phyloP scores from a whole-genome alignment of 2,797 vertebrate species.

The Buphagus erythrorhynchus region DNA sequence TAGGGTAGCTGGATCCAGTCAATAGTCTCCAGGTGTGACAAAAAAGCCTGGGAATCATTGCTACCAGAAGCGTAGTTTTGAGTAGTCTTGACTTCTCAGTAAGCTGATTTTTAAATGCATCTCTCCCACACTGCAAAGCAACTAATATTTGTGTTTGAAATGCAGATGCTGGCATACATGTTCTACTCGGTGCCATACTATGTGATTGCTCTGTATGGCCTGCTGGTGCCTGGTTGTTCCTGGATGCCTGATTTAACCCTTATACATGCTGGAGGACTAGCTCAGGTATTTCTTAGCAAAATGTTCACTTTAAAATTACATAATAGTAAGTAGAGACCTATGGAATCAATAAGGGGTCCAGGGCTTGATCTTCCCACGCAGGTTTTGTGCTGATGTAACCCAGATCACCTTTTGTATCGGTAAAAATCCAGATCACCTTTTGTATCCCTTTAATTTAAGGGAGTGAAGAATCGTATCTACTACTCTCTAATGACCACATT shows the following conservation, averaged over 20 bases:
- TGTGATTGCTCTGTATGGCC: constrained; percentile 85
- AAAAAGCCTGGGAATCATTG: not conserved
- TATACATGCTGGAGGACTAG: constrained; percentile 90
- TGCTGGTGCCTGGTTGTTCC: constrained; percentile 90
- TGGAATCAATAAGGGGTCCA: not conserved
- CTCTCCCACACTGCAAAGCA: not conserved
- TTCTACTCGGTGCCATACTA: constrained; percentile 92
- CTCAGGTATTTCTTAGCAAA: constrained; percentile 82
- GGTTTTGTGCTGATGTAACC: not conserved
- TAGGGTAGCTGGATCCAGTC: not conserved
- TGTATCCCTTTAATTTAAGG: not conserved
- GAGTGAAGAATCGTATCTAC: not conserved
- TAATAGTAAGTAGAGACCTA: not conserved
- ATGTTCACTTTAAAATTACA: not conserved
- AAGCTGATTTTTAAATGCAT: not conserved
- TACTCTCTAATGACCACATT: not conserved
- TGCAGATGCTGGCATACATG: constrained; percentile 91
- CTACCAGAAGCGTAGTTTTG: not conserved
- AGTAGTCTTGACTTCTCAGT: not conserved
- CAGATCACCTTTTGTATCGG: not conserved
- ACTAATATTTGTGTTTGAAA: not conserved
- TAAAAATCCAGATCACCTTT: not conserved
- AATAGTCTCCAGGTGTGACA: not conserved
- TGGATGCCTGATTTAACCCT: constrained; percentile 91
- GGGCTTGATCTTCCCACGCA: not conserved